Evolutionary conservation across 2,888 invertebrate species (phyloP).

Genomic region (Perizoma affinitatum): DNA sequence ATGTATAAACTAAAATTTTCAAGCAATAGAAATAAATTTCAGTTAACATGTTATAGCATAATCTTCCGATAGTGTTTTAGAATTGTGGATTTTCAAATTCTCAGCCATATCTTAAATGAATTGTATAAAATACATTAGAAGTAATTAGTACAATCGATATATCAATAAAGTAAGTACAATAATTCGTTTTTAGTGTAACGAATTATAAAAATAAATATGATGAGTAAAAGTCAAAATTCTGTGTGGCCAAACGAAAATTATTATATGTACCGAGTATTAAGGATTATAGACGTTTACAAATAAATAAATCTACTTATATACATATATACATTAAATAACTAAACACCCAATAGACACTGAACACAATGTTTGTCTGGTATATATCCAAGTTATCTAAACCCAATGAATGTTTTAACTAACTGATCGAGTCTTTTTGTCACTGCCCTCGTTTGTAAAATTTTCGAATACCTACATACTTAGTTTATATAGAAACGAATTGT

Average conservation of each 20-base stretch:
- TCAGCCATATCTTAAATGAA: conserved; percentile 28
- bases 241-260: conserved; percentile 28
- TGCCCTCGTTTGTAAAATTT: conserved; percentile 37
- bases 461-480: not conserved
- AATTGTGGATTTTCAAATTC: conserved; percentile 22
- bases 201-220: conserved; percentile 9
- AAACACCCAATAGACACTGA: not conserved
- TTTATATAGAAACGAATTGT: conserved; percentile 14
- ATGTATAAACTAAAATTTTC: conserved; percentile 21
- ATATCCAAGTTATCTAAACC: conserved; percentile 7
- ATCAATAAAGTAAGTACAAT: conserved; percentile 31
- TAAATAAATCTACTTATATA: conserved; percentile 4
- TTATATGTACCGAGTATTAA: conserved; percentile 5
- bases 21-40: conserved; percentile 8
- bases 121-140: conserved; percentile 31
- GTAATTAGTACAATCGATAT: conserved; percentile 25
- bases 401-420: conserved; percentile 6
- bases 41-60: conserved; percentile 17
- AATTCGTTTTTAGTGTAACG: conserved; percentile 17
- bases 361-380: conserved; percentile 12
- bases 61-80: conserved; percentile 23
- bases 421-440: conserved; percentile 40
- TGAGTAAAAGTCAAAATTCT: not conserved
- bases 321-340: not conserved
- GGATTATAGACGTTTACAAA: not conserved